These are phyloP conservation scores for Anser cygnoides DNA, from an alignment of 2,113 vertebrate genomes.

Conservation along the genomic window DNA sequence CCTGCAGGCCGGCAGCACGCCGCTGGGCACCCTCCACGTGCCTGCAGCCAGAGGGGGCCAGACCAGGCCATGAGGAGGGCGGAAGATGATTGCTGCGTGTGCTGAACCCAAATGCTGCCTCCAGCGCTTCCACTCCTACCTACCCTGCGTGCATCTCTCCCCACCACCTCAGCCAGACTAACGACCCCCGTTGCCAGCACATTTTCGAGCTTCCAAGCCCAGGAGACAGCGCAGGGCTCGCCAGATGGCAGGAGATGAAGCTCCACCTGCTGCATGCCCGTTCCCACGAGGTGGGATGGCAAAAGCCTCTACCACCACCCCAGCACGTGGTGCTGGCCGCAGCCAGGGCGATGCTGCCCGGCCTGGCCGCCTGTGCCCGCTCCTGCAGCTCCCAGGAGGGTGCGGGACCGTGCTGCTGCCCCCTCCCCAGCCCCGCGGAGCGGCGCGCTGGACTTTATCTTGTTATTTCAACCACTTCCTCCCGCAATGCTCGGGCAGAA, in stretches of 20 bases:
- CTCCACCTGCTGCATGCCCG: not conserved
- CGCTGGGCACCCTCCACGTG: not conserved
- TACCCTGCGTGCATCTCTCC: fast-evolving
- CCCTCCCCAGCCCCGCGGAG: not conserved
- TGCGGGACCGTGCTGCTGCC: fast-evolving
- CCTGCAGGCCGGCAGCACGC: fast-evolving
- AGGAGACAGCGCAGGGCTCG: not conserved
- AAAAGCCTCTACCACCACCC: fast-evolving
- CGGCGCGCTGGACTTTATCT: not conserved
- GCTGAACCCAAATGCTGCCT: fast-evolving
- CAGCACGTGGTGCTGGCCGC: fast-evolving
- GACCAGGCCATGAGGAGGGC: not conserved
- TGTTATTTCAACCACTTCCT: not conserved
- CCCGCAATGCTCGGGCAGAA: not conserved
- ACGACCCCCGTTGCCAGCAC: fast-evolving
- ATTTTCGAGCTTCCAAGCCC: not conserved
- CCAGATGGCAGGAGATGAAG: not conserved
- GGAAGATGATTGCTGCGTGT: no score
- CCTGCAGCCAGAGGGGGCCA: not conserved
- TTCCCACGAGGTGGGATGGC: not conserved
- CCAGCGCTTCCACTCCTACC: not conserved
- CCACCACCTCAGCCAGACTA: not conserved
- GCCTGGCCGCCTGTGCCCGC: fast-evolving
- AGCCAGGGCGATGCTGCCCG: not conserved
- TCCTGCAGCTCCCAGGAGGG: not conserved